Conservation (phyloP, 2,113 vertebrate genomes). For the Dicrurus megarhynchus region DNA sequence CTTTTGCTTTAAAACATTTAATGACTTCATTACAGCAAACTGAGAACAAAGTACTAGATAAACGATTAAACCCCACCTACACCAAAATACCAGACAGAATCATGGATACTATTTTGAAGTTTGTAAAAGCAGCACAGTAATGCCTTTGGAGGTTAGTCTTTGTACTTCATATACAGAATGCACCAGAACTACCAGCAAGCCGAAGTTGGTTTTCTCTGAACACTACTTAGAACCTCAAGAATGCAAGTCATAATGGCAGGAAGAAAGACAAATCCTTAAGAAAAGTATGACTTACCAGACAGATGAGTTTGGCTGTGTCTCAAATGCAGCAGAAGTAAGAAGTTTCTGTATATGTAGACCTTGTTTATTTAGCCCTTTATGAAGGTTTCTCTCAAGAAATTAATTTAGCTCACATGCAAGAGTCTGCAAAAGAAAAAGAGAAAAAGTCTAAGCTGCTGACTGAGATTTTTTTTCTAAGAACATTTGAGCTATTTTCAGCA, state of each 20-base stretch:
- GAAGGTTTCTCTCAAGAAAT: constrained; percentile 67
- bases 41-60: neutral
- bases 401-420: constrained; percentile 68
- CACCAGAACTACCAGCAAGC: neutral
- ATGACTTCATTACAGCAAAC: neutral
- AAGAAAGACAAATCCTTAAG: constrained; percentile 7
- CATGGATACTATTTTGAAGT: neutral
- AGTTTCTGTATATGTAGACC: constrained; percentile 36
- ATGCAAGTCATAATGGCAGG: neutral
- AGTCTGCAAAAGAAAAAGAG: constrained; percentile 69
- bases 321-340: constrained; percentile 48
- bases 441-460: constrained; percentile 75
- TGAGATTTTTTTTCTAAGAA: constrained; percentile 69
- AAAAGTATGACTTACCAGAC: constrained; percentile 76
- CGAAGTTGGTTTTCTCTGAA: neutral
- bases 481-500: constrained; percentile 89
- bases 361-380: constrained; percentile 70
- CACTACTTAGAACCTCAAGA: constrained; percentile 17
- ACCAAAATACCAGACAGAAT: neutral
- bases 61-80: neutral
- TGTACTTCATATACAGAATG: neutral
- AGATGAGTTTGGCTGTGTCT: constrained; percentile 36
- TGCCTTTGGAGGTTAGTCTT: neutral
- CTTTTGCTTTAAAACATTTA: neutral
- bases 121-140: neutral